Percentiles rank a stretch among this genome's conserved stretches.
These are phyloP conservation scores for Lasioglossum vierecki DNA, from an alignment of 2,888 invertebrate genomes.

Conservation along the genomic window DNA sequence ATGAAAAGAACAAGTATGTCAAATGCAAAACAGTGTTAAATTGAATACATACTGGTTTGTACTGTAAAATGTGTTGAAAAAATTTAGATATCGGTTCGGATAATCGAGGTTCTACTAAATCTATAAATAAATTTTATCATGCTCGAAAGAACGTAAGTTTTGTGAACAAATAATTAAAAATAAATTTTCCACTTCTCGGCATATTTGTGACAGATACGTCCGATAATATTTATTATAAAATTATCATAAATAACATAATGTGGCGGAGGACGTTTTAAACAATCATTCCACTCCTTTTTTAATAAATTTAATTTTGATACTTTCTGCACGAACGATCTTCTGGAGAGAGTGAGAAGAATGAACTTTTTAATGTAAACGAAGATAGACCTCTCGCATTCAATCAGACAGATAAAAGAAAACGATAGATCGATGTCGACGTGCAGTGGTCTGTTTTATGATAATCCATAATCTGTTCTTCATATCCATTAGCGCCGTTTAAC, in stretches of 20 bases:
- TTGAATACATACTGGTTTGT: too few relatives aligned
- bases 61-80: too few relatives aligned
- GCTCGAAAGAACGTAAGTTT: neutral
- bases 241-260: neutral
- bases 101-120: neutral
- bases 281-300: neutral
- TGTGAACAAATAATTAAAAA: neutral
- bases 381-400: slow-evolving; percentile 33
- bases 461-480: slow-evolving; percentile 43
- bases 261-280: neutral
- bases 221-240: neutral
- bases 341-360: neutral
- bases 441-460: slow-evolving; percentile 69
- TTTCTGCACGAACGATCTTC: neutral
- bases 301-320: neutral
- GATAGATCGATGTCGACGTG: slow-evolving; percentile 62
- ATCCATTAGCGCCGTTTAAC: slow-evolving; percentile 49
- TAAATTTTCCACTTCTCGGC: neutral
- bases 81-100: too few relatives aligned
- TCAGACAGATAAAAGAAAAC: slow-evolving; percentile 47
- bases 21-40: too few relatives aligned
- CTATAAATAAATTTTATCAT: neutral
- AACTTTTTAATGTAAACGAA: neutral
- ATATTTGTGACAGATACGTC: neutral
- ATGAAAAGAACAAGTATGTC: too few relatives aligned